A percentile compares a stretch with the other conserved stretches of the same genome.
Evolutionary conservation across 2,113 vertebrate genomes (phyloP).

Genomic region (Sorex araneus): DNA sequence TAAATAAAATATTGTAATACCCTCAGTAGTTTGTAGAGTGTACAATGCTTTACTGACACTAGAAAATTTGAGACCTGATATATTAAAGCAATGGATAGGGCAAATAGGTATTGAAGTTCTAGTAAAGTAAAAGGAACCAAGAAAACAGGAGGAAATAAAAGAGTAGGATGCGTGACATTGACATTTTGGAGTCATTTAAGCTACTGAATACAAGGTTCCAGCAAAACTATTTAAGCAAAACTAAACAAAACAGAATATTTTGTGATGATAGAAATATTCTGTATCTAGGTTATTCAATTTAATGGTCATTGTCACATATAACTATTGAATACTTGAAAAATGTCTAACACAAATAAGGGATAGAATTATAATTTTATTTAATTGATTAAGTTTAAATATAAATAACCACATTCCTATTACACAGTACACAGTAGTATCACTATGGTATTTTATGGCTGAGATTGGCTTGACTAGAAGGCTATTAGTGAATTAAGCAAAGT

Average conservation of each 20-base stretch:
- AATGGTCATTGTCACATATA: not conserved
- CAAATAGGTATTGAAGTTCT: not conserved
- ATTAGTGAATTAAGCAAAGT: not conserved
- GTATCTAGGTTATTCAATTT: not conserved
- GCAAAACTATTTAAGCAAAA: not conserved
- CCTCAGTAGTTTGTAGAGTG: not conserved
- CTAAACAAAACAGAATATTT: not conserved
- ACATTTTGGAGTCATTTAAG: not conserved
- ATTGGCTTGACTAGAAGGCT: not conserved
- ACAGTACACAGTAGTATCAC: not conserved
- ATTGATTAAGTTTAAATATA: not conserved
- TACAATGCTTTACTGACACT: not conserved
- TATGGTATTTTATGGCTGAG: not conserved
- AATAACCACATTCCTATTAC: not conserved
- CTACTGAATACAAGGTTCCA: not conserved
- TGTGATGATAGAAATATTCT: not conserved
- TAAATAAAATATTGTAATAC: not conserved
- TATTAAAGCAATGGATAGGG: not conserved
- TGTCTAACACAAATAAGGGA: not conserved
- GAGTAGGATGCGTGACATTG: not conserved
- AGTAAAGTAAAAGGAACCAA: not conserved
- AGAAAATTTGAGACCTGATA: not conserved
- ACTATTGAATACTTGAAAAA: not conserved
- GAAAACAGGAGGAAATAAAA: not conserved
- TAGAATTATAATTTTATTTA: conserved; percentile 11